Conservation (phyloP, 2,113 vertebrate genomes). For the Motacilla tschutschensis region DNA sequence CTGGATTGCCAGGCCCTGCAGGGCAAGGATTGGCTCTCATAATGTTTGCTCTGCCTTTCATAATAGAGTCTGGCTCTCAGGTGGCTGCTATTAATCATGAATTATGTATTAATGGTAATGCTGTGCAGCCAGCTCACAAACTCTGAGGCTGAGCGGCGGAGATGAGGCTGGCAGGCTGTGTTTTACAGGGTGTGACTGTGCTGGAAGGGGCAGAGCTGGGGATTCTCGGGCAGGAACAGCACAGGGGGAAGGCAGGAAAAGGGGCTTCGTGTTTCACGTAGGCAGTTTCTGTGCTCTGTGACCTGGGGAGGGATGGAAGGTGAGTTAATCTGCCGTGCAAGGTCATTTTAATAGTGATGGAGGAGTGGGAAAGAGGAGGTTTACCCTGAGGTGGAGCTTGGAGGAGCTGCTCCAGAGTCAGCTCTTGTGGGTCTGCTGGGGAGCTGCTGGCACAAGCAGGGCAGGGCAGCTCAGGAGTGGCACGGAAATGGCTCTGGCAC, state of each 20-base stretch:
- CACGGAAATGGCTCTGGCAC: background rate
- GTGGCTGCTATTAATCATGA: background rate
- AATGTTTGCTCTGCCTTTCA: background rate
- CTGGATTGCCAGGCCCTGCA: background rate
- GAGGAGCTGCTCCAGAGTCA: background rate
- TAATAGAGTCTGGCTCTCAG: background rate
- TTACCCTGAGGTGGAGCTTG: background rate
- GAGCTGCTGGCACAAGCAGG: background rate
- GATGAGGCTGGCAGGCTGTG: background rate
- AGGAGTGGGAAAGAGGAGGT: background rate
- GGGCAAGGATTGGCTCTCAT: background rate
- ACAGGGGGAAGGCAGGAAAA: background rate
- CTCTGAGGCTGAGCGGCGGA: accelerated
- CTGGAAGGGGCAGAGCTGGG: background rate
- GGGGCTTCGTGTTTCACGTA: accelerated
- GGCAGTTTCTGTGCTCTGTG: background rate
- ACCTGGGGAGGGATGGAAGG: background rate
- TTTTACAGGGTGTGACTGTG: background rate
- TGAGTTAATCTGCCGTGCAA: background rate
- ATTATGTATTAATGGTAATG: background rate
- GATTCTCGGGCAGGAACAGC: accelerated
- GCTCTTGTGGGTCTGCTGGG: background rate
- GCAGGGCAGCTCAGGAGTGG: background rate
- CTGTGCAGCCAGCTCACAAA: background rate
- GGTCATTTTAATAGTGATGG: background rate